Conservation (phyloP, 2,113 vertebrate genomes). For the Gymnogyps californianus region DNA sequence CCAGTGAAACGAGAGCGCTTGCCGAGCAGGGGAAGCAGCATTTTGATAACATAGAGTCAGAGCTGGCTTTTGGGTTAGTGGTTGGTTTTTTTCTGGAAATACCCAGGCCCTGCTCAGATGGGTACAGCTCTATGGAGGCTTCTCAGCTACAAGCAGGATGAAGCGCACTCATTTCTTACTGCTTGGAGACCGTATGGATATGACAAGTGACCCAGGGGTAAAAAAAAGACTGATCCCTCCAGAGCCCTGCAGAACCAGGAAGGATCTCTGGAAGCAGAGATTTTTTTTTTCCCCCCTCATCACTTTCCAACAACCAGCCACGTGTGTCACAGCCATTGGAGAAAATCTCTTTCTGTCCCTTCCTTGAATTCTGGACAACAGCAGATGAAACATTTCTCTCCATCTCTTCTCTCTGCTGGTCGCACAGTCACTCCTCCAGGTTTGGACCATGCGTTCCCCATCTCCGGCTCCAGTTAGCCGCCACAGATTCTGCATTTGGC, state of each 20-base stretch:
- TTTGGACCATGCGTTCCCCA: not conserved
- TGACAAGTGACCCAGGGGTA: not conserved
- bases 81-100: not conserved
- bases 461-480: not conserved
- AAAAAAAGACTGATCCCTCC: not conserved
- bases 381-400: not conserved
- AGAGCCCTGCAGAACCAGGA: not conserved
- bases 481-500: not conserved
- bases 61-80: not conserved
- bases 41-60: not conserved
- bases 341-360: not conserved
- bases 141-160: not conserved
- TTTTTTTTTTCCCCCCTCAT: not conserved
- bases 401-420: not conserved
- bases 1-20: rapidly evolving
- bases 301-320: not conserved
- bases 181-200: not conserved
- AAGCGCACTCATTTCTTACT: not conserved
- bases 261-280: not conserved
- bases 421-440: not conserved
- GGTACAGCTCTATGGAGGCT: not conserved
- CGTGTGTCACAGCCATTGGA: rapidly evolving
- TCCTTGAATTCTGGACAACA: not conserved
- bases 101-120: not conserved
- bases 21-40: not conserved